Evolutionary conservation across 64 coral and sea anemone genomes (phyloP).

Genomic region (Pocillopora damicornis): DNA sequence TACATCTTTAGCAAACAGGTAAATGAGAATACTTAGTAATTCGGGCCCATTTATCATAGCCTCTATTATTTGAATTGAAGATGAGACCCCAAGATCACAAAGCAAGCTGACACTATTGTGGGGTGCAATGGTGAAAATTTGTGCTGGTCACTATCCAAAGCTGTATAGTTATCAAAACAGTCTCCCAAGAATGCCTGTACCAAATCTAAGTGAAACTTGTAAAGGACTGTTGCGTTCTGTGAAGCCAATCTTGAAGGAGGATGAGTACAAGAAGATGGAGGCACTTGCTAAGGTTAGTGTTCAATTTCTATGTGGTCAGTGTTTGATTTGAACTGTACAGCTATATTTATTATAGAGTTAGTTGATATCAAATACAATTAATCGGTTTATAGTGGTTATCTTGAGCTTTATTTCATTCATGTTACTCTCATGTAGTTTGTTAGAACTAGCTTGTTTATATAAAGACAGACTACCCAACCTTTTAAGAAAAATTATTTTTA

Average conservation of each 20-base stretch:
- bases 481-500: too few species aligned
- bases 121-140: slow-evolving; percentile 75
- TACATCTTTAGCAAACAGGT: too few species aligned
- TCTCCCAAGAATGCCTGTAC: slow-evolving; percentile 89
- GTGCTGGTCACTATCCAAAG: slow-evolving; percentile 68
- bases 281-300: slow-evolving; percentile 66
- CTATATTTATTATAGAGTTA: too few species aligned
- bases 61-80: slow-evolving; percentile 10
- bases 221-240: slow-evolving; percentile 70
- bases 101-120: slow-evolving; percentile 75
- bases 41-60: neutral
- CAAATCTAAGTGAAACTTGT: slow-evolving; percentile 69
- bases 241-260: slow-evolving; percentile 50
- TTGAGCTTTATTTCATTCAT: neutral
- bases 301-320: neutral
- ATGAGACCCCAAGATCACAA: slow-evolving; percentile 86
- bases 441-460: too few species aligned
- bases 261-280: slow-evolving; percentile 86
- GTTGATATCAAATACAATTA: too few species aligned
- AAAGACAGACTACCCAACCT: too few species aligned
- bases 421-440: too few species aligned
- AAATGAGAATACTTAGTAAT: too few species aligned
- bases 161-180: slow-evolving; percentile 94
- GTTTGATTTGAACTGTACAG: too few species aligned
- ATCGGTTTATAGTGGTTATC: neutral